These are phyloP conservation scores for Sarcophaga rosellei DNA, from an alignment of 2,888 invertebrate species.

Conservation along the genomic window DNA sequence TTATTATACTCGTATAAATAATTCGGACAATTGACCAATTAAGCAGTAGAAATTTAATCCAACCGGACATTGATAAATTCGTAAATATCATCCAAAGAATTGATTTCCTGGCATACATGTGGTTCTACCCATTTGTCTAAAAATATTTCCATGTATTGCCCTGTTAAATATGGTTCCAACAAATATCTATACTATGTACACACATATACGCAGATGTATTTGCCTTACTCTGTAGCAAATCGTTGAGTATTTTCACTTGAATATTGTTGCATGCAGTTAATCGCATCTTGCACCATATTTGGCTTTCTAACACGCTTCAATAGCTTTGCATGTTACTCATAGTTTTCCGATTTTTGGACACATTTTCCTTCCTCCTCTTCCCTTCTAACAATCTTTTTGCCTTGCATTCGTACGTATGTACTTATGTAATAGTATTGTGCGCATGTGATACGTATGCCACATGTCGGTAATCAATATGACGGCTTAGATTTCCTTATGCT, in stretches of 20 bases:
- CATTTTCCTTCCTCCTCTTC: background rate
- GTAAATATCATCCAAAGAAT: too few relatives aligned
- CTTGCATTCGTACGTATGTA: background rate
- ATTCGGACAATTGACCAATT: too few relatives aligned
- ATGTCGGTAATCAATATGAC: slow-evolving; percentile 52
- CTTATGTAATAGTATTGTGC: background rate
- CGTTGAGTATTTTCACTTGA: slow-evolving; percentile 52
- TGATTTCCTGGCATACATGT: too few relatives aligned
- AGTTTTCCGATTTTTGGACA: slow-evolving; percentile 34
- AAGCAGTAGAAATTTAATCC: too few relatives aligned
- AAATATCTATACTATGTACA: background rate
- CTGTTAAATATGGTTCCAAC: background rate
- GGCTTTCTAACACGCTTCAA: slow-evolving; percentile 28
- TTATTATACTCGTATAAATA: too few relatives aligned
- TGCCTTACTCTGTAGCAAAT: background rate
- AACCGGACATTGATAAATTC: too few relatives aligned
- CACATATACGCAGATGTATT: background rate
- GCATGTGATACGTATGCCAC: background rate
- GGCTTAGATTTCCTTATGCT: slow-evolving; percentile 48
- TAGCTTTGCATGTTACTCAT: slow-evolving; percentile 50
- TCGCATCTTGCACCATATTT: slow-evolving; percentile 60
- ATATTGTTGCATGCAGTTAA: slow-evolving; percentile 67
- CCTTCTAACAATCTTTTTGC: background rate
- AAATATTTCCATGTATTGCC: too few relatives aligned
- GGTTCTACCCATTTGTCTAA: too few relatives aligned